Conservation (phyloP, 2,113 vertebrate genomes). For the Eonycteris spelaea region DNA sequence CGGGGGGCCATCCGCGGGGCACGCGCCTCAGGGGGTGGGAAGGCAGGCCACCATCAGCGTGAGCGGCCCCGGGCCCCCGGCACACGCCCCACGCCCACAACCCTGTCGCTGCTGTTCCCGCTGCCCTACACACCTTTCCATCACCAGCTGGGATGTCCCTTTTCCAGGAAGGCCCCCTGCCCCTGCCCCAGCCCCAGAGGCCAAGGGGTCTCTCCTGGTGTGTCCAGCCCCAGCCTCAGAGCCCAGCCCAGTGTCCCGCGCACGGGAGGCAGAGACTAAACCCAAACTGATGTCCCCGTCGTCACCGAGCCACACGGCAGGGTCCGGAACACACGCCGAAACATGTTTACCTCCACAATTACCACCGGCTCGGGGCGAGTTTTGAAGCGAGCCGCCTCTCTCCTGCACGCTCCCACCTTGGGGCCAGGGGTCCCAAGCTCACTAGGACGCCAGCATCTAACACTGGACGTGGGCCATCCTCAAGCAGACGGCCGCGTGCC, state of each 20-base stretch:
- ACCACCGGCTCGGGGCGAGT: neutral
- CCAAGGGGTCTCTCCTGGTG: neutral
- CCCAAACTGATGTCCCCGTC: fast-evolving
- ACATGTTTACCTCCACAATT: neutral
- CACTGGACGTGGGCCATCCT: neutral
- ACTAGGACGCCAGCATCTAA: neutral
- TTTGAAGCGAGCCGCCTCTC: neutral
- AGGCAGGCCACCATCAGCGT: neutral
- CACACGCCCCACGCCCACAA: neutral
- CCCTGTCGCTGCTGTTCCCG: neutral
- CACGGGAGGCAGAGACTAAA: neutral
- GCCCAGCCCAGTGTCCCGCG: neutral
- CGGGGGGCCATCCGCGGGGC: no score
- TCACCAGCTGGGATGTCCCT: neutral
- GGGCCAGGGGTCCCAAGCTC: neutral
- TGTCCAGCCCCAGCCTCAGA: fast-evolving
- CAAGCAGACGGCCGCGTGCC: fast-evolving
- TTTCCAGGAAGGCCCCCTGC: neutral
- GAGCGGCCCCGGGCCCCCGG: neutral
- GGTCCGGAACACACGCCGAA: neutral
- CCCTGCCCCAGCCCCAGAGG: neutral
- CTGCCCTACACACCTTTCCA: neutral
- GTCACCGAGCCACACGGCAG: neutral
- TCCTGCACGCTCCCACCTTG: neutral
- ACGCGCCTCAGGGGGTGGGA: neutral